Base-by-base conservation (phyloP, 2,113 vertebrate species). In the Sinocyclocheilus rhinocerous region DNA sequence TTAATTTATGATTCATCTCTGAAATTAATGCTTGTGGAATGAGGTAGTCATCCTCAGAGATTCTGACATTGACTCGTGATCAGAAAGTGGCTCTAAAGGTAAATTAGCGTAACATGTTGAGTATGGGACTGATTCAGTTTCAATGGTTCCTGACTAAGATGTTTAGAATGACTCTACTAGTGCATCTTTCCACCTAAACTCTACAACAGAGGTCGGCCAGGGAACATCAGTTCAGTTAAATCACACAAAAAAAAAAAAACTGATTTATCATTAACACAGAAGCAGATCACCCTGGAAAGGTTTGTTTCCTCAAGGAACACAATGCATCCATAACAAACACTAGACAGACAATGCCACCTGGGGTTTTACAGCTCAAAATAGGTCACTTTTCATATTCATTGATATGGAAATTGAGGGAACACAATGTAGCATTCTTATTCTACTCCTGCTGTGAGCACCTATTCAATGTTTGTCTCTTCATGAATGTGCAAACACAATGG, bases 371-470 rank as follows among this genome's bases (percentile, higher is more conserved):
- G 48, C 78, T 72, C 80, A 59, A 86, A 80, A 75, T 73, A 65
- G 69, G 85, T 73, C 69, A 72, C 79, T 86, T 82, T 76, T 82
- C 78, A 81, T 86, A 50, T 82, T 82, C 69, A 82, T 86, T 86
- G 85, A 81, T 50, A 86, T 86, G 85, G 16, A 76, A 86, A 86
- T 81, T 20, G 36, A 22, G 39, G 52, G 36, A 82, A 86, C 69
- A 86, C 85, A 86, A 82, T 86, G 85, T 65, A 63, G 85, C 80
- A 86, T 82, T 86, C 78, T 81, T 48, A 81, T 81, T 72, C 77
- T 42, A 45, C 78, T 75, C 50, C 50, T 81, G 69, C 69, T 75
- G 77, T 75, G 48, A 82, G 77, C 52, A 48, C 33, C 55, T 73
- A 84, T 73, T 84, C 67, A 84, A 59, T 29, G 50, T 73, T 12